Evolutionary conservation across 2,888 invertebrate genomes (phyloP).

Genomic region (Cheilosia grossa): DNA sequence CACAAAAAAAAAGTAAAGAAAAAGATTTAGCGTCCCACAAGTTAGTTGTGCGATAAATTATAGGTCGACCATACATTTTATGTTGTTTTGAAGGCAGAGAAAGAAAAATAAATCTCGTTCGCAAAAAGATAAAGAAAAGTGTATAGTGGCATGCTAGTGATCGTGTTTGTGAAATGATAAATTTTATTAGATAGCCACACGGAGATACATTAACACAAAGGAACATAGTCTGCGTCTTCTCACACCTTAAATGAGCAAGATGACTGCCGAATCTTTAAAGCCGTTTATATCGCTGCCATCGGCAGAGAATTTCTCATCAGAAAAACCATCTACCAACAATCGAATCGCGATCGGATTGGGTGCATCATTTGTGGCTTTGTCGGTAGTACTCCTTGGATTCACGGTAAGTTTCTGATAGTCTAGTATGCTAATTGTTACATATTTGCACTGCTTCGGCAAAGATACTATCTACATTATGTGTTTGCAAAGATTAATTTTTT

Average conservation of each 20-base stretch:
- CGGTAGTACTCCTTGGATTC: slow-evolving; percentile 78
- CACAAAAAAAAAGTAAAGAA: neutral
- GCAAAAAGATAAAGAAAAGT: slow-evolving; percentile 14
- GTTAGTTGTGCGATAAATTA: slow-evolving; percentile 6
- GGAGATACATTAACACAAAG: slow-evolving; percentile 62
- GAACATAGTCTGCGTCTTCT: neutral
- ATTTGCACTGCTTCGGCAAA: slow-evolving; percentile 18
- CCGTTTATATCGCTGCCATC: slow-evolving; percentile 82
- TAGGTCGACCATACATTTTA: neutral
- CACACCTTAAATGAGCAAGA: slow-evolving; percentile 59
- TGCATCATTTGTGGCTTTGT: slow-evolving; percentile 77
- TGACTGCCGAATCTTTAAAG: slow-evolving; percentile 83
- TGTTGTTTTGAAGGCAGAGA: neutral
- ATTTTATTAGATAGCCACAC: slow-evolving; percentile 35
- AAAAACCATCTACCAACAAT: slow-evolving; percentile 76
- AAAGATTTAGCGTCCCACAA: slow-evolving; percentile 6
- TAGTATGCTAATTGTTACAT: slow-evolving; percentile 36
- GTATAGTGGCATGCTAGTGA: slow-evolving; percentile 51
- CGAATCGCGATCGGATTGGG: slow-evolving; percentile 78
- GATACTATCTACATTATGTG: neutral
- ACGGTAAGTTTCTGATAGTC: slow-evolving; percentile 78
- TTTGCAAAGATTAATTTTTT: slow-evolving; percentile 16
- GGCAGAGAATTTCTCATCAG: slow-evolving; percentile 79
- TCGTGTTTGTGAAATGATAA: slow-evolving; percentile 64
- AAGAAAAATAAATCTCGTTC: neutral